Base-by-base conservation (phyloP, 1,140 invertebrate species). In the Brachionus koreanus region DNA sequence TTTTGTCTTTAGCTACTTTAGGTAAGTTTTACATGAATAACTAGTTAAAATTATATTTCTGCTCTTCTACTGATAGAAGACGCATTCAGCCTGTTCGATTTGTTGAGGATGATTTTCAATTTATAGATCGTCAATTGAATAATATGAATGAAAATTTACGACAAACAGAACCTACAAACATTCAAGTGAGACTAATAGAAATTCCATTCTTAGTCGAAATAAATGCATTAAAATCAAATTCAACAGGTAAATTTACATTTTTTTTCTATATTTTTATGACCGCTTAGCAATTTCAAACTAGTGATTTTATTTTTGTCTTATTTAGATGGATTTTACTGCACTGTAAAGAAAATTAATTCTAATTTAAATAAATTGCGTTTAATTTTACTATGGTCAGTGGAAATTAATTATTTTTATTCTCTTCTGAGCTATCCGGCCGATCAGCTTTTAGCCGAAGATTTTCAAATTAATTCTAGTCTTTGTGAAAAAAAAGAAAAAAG, bases 111-210 rank as follows among this genome's bases (percentile, higher is more conserved):
- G 69, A 46, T 25, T 19, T 74, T 74, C 16, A 74, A 46, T 74
- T 74, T 74, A 74, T 74, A 46, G 69, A 74, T 29, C 37, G 69
- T 46, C 69, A 74, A 74, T 74, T 74, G 42, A 74, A 74, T 46
- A 46, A 25, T 10, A 74, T 74, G 42, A 74, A 74, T 25, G 42
- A 37, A 37, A 35, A 69, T 37, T 39, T 39, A 39, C 65, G 65
- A n/a, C 29, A 37, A 37, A 7, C 35, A n/a, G 4, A 37, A 2
- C 65, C 65, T n/a, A 69, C 16, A 16, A 37, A 69, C 37, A 69
- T 69, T 39, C 33, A 69, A 39, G 33, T 69, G 5, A 35, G n/a
- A 39, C 65, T 33, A n/a, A 42, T 69, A 29, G 39, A 74, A 74
- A 74, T 46, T 74, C 69, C 69, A 46, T 74, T 74, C 23, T 7